Conservation (phyloP, 92 coral and sea anemone genomes). For the Meandrina meandrites region DNA sequence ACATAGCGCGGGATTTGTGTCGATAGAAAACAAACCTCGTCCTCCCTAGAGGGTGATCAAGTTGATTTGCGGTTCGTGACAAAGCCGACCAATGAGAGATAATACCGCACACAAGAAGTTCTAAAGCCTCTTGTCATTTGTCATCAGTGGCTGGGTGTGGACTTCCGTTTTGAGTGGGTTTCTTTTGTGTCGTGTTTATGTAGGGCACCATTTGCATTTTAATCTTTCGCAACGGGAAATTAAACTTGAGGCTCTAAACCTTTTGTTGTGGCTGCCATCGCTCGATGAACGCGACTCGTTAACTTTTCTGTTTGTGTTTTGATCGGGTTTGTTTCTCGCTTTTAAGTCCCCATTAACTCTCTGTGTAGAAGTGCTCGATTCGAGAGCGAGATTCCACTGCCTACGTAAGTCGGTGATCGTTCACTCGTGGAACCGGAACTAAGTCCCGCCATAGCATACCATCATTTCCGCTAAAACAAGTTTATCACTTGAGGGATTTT, state of each 20-base stretch:
- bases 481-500: slow-evolving; percentile 82
- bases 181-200: slow-evolving; percentile 89
- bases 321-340: slow-evolving; percentile 13
- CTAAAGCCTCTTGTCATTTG: slow-evolving; percentile 82
- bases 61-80: slow-evolving; percentile 75
- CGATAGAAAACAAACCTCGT: slow-evolving; percentile 43
- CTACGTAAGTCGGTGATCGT: slow-evolving; percentile 48
- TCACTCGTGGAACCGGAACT: slow-evolving; percentile 84
- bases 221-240: slow-evolving; percentile 89
- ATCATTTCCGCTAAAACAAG: slow-evolving; percentile 80
- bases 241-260: slow-evolving; percentile 57
- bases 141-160: slow-evolving; percentile 91
- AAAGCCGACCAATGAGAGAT: slow-evolving; percentile 77
- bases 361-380: not conserved
- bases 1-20: slow-evolving; percentile 47
- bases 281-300: slow-evolving; percentile 13
- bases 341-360: slow-evolving; percentile 1
- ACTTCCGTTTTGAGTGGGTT: slow-evolving; percentile 88
- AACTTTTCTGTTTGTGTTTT: not conserved
- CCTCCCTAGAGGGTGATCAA: slow-evolving; percentile 79
- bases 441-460: slow-evolving; percentile 84
- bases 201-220: slow-evolving; percentile 83
- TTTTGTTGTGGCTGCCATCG: slow-evolving; percentile 40
- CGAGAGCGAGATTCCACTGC: slow-evolving; percentile 25
- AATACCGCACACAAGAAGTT: slow-evolving; percentile 51